phyloP scores from a whole-genome alignment of 2,797 vertebrate species.

The Crax fasciolata region DNA sequence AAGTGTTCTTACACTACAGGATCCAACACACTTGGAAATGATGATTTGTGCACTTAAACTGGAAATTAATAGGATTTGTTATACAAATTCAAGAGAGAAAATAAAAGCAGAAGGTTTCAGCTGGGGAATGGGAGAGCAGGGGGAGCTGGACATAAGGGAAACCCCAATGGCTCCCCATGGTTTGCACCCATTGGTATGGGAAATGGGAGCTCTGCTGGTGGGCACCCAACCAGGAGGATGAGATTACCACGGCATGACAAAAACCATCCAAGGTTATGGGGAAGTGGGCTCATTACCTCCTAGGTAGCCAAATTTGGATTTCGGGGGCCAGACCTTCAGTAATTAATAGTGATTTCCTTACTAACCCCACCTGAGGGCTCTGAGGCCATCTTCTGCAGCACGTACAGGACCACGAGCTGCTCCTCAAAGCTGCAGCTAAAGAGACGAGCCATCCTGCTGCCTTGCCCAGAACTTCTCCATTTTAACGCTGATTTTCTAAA shows the following conservation, averaged over 20 bases:
- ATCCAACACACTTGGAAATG: background rate
- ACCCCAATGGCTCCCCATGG: background rate
- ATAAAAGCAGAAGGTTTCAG: background rate
- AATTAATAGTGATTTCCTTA: background rate
- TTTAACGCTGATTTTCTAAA: background rate
- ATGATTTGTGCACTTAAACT: background rate
- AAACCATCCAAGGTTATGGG: background rate
- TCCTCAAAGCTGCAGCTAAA: rapidly evolving
- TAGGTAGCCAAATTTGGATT: background rate
- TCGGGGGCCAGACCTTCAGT: background rate
- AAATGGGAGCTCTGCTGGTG: background rate
- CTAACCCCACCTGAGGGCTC: background rate
- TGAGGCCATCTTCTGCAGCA: background rate
- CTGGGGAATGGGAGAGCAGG: background rate
- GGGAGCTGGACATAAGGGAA: background rate
- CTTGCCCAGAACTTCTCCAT: background rate
- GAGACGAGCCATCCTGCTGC: rapidly evolving
- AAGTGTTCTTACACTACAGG: background rate
- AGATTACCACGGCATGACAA: background rate
- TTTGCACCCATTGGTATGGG: too few relatives aligned
- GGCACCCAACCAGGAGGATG: background rate
- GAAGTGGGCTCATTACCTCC: background rate
- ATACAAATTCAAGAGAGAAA: too few relatives aligned
- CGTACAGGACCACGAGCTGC: background rate
- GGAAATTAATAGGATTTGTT: background rate